Base-by-base conservation (phyloP, 1,140 invertebrate genomes). In the Eufriesea mexicana region DNA sequence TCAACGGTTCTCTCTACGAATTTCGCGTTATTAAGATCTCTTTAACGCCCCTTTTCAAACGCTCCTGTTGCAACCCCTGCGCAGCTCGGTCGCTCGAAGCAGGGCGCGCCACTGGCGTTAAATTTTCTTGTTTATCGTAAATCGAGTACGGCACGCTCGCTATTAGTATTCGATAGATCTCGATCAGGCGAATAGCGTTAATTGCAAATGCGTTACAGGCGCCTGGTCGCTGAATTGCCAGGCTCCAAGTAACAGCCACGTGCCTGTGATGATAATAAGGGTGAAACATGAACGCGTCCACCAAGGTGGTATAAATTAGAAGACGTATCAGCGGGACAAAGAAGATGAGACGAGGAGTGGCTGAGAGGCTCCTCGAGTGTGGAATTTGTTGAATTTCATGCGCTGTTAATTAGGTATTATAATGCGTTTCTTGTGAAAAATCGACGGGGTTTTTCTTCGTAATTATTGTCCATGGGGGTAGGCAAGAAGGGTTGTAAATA, bases 81-180 rank as follows among this genome's bases (percentile, higher is more conserved):
- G 9, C 20, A 4, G 18, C 8, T 25, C 8, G 18, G 1, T 14
- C 25, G 8, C n/a, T 25, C 16, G 25, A 68, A 47, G 45, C 23
- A 16, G 45, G 2, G n/a, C 20, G 35, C 35, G 42, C 45, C 14
- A 42, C 18, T 20, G 23, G 28, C 35, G 6, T 47, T 45, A 25
- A 16, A 47, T 68, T 68, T 68, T 28, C 47, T 51, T 71, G 25
- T 71, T 71, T 51, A 28, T 49, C 28, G 25, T 12, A 20, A 51
- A 71, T 71, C 68, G n/a, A 35, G n/a, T 25, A 25, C 28, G 61
- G 28, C 8, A 23, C 25, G 16, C 1, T 23, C 9, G 16, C 9
- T 71, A 28, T 71, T 71, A 28, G 42, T 28, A 28, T 47, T 70
- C 68, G 5, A 71, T 49, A 25, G n/a, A 71, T 71, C 54, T 71